phyloP scores from a whole-genome alignment of 2,113 vertebrate genomes.

The Scatophagus argus region DNA sequence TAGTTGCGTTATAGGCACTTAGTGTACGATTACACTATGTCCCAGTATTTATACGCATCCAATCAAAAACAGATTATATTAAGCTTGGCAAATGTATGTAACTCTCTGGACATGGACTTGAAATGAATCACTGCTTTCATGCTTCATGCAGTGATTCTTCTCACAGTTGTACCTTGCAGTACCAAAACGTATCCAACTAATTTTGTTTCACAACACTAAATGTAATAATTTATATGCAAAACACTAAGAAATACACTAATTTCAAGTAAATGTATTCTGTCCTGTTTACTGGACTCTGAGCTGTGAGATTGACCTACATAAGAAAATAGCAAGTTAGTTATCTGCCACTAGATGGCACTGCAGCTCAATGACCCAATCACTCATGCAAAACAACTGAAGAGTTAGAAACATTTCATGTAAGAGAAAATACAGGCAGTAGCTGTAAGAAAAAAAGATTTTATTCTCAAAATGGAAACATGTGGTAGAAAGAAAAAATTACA shows the following conservation, averaged over 20 bases:
- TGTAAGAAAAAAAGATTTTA: constrained; percentile 65
- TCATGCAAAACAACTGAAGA: background rate
- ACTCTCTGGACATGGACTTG: background rate
- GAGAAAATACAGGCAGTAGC: background rate
- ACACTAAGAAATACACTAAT: background rate
- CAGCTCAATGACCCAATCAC: constrained; percentile 34
- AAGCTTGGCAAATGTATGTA: background rate
- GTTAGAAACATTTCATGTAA: background rate
- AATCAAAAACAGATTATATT: background rate
- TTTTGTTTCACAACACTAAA: background rate
- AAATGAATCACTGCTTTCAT: background rate
- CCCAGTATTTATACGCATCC: too few species aligned
- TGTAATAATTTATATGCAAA: background rate
- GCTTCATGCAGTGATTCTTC: background rate
- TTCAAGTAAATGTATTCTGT: background rate
- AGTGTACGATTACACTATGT: too few species aligned
- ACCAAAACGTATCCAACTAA: too few species aligned
- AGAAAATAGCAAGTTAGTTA: background rate
- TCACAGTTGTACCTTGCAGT: background rate
- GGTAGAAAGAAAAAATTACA: constrained; percentile 43
- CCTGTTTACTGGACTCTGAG: background rate
- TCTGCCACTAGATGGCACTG: constrained; percentile 60
- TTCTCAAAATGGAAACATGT: constrained; percentile 53
- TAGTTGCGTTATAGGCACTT: background rate
- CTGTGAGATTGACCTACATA: constrained; percentile 64